These are phyloP conservation scores for Hydropsyche betteni DNA, from an alignment of 2,888 invertebrate genomes.

Conservation along the genomic window DNA sequence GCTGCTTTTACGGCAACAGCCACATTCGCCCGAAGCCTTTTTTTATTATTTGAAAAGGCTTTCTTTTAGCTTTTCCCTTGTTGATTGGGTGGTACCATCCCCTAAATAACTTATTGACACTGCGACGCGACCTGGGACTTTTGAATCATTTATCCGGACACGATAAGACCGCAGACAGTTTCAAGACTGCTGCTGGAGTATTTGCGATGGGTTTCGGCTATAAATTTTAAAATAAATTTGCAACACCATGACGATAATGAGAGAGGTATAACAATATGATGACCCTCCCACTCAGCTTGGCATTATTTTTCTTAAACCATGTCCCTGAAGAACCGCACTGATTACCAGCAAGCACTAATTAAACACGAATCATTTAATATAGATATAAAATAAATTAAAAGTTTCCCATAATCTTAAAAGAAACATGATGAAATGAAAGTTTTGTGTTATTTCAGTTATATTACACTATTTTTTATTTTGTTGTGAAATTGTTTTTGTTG, in stretches of 20 bases:
- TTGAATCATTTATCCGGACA: slow-evolving; percentile 46
- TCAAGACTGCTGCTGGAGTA: slow-evolving; percentile 29
- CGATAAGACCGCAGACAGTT: slow-evolving; percentile 41
- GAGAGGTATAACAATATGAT: slow-evolving; percentile 33
- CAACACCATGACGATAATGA: slow-evolving; percentile 12
- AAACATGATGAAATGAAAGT: slow-evolving; percentile 19
- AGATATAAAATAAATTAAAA: slow-evolving; percentile 18
- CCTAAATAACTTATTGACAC: slow-evolving; percentile 50
- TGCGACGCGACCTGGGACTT: slow-evolving; percentile 33
- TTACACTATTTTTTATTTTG: background rate
- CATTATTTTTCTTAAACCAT: slow-evolving; percentile 30
- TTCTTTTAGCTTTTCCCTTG: background rate
- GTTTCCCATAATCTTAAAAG: slow-evolving; percentile 13
- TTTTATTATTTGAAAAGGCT: no score
- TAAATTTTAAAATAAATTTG: slow-evolving; percentile 36
- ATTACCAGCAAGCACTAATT: slow-evolving; percentile 47
- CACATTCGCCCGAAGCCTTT: slow-evolving; percentile 1
- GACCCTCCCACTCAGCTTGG: slow-evolving; percentile 50
- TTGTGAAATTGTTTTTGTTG: background rate
- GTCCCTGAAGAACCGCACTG: slow-evolving; percentile 52
- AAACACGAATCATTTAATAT: slow-evolving; percentile 46
- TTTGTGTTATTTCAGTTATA: slow-evolving; percentile 24
- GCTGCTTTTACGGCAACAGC: slow-evolving; percentile 10
- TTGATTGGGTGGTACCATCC: slow-evolving; percentile 29
- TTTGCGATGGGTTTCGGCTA: background rate